Conservation (phyloP, 2,888 invertebrate genomes). For the Trichogramma evanescens region DNA sequence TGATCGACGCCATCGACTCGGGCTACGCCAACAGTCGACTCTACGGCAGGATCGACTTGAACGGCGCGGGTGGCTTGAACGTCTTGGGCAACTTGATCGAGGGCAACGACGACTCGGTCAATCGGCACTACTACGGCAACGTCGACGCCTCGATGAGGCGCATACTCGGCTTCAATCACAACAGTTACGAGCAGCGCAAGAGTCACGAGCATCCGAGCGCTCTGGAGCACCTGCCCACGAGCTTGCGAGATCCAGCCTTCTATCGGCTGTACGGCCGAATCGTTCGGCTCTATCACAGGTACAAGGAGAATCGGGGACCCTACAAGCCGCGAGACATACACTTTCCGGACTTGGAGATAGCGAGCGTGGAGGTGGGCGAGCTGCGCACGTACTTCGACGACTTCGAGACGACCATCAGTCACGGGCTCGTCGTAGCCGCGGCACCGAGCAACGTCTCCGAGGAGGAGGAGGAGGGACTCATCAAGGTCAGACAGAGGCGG, state of each 20-base stretch:
- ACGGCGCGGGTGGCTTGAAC: conserved; percentile 36
- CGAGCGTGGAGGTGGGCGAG: conserved; percentile 57
- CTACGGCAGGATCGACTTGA: conserved; percentile 25
- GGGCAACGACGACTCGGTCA: conserved; percentile 36
- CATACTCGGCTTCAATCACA: conserved; percentile 38
- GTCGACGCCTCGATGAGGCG: conserved; percentile 32
- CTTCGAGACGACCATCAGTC: conserved; percentile 59
- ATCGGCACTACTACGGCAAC: conserved; percentile 36
- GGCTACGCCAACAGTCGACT: conserved; percentile 25
- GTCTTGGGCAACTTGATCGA: conserved; percentile 41
- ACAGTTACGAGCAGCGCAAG: conserved; percentile 40
- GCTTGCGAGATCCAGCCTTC: conserved; percentile 67
- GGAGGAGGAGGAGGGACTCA: conserved; percentile 45
- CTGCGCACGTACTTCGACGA: conserved; percentile 64
- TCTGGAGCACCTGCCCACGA: conserved; percentile 58
- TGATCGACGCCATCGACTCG: conserved; percentile 30
- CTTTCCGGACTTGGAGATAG: conserved; percentile 61
- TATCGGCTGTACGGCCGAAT: conserved; percentile 62
- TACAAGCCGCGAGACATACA: conserved; percentile 58
- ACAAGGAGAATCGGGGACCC: conserved; percentile 54
- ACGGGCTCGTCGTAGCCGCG: conserved; percentile 49
- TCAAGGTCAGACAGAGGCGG: conserved; percentile 59
- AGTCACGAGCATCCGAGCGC: conserved; percentile 52
- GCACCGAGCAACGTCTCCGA: conserved; percentile 50
- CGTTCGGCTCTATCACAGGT: conserved; percentile 49